Percentiles rank a stretch among this genome's conserved stretches.
Evolutionary conservation across 2,113 vertebrate genomes (phyloP).

Genomic region (Sula dactylatra): DNA sequence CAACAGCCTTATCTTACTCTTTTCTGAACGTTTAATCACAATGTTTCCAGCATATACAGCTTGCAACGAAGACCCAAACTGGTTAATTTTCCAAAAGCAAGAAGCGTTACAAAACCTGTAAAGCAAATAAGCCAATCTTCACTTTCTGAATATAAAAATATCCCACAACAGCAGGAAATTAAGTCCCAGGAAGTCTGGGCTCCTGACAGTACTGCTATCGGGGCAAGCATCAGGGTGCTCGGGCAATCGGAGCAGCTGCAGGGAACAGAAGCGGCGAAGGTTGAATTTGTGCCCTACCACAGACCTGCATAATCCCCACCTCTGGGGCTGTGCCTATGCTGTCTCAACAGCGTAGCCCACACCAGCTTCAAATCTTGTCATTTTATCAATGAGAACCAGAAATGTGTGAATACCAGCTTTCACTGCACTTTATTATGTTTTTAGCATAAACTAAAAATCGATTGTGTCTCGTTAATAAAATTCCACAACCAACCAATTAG

Average conservation of each 20-base stretch:
- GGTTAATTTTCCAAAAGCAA: background rate
- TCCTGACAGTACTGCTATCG: background rate
- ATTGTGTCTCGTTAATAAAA: conserved; percentile 45
- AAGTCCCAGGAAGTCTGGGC: background rate
- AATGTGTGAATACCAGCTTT: background rate
- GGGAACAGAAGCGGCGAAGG: background rate
- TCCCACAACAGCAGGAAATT: background rate
- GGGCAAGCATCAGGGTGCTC: background rate
- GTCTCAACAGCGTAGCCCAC: background rate
- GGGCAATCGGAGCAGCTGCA: background rate
- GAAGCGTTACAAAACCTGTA: background rate
- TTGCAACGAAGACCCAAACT: background rate
- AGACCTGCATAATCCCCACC: background rate
- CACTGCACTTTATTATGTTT: background rate
- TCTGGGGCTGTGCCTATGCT: background rate
- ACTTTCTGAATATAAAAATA: background rate
- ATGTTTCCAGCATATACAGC: background rate
- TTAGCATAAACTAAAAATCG: conserved; percentile 23
- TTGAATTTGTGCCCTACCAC: background rate
- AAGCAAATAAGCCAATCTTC: background rate
- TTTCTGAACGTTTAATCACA: background rate
- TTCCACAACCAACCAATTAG: conserved; percentile 64
- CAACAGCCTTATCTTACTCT: background rate
- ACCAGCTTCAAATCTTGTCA: background rate
- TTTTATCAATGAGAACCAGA: conserved; percentile 32